phyloP scores from a whole-genome alignment of 1,140 invertebrate species.

The Drosophila aff. region DNA sequence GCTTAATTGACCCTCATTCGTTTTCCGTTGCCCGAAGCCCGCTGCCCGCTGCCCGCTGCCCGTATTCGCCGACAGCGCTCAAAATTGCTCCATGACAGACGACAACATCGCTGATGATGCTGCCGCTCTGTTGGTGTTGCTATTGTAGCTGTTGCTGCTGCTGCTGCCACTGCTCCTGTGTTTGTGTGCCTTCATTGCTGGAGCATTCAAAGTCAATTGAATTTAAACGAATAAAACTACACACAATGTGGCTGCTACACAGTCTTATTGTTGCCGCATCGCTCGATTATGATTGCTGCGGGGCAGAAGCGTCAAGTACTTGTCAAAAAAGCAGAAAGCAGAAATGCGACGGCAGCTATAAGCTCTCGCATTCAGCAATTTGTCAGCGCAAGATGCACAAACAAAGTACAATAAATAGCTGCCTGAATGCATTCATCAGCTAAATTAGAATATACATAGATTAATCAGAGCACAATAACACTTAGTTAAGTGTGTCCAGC shows the following conservation, averaged over 20 bases:
- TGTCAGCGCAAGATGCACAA: slow-evolving; percentile 56
- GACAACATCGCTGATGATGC: slow-evolving; percentile 43
- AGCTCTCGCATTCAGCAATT: slow-evolving; percentile 61
- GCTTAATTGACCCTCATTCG: slow-evolving; percentile 84
- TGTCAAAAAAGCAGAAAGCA: slow-evolving; percentile 48
- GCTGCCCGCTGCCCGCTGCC: slow-evolving; percentile 40
- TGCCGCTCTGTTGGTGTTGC: slow-evolving; percentile 23
- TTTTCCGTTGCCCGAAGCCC: slow-evolving; percentile 78
- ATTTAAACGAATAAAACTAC: slow-evolving; percentile 82
- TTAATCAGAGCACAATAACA: slow-evolving; percentile 66
- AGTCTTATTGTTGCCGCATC: slow-evolving; percentile 54
- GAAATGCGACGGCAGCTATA: slow-evolving; percentile 16
- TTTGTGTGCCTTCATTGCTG: slow-evolving; percentile 73
- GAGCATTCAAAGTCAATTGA: slow-evolving; percentile 83
- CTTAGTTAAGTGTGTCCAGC: slow-evolving; percentile 45
- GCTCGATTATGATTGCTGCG: slow-evolving; percentile 61
- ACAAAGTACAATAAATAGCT: slow-evolving; percentile 44
- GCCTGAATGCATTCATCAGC: slow-evolving; percentile 57
- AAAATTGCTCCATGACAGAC: slow-evolving; percentile 61
- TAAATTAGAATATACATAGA: slow-evolving; percentile 73
- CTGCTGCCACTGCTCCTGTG: slow-evolving; percentile 13
- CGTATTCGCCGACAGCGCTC: slow-evolving; percentile 55
- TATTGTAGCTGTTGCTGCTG: not conserved
- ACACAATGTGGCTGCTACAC: slow-evolving; percentile 62
- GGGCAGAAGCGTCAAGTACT: slow-evolving; percentile 61